Base-by-base conservation (phyloP, 2,113 vertebrate genomes). In the Podarcis muralis region DNA sequence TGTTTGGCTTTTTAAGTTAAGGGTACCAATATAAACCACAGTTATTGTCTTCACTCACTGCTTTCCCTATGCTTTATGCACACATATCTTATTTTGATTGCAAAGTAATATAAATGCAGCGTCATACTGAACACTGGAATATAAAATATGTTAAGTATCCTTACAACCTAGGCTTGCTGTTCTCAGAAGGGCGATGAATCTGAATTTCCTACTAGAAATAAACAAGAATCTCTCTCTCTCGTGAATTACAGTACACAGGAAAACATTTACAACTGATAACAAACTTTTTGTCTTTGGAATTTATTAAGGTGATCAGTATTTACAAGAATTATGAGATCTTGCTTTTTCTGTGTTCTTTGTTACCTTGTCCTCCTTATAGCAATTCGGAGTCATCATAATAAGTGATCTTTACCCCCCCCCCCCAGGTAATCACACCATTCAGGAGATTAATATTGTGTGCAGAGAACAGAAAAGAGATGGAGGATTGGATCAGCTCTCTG, bases 391-490 rank as follows among this genome's bases (percentile, higher is more conserved):
- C 84, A 94, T 90, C 75, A 87, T 18, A 80, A 72, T 90, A 65
- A 13, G 2, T 86, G 89, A 7, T 94, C 89, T 92, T 91, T 96
- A 35, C 95, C 8, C 48, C 43, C 43, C 6, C 40, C 40, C 6
- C 6, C 43, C 43, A 43, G 43, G 43, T 43, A 95, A 98, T 98
- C 91, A 98, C 98, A 89, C 98, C 98, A 1, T 98, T 98, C 95
- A 96, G 98, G 95, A 97, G 98, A 93, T 95, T 98, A 48, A 98
- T 98, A 96, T 87, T 98, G 89, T 98, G 98, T 80, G 98, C 98
- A 25, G 98, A 98, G 92, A 98, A 98, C 94, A 97, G 98, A 91
- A 98, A 98, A 94, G 98, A 98, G 93, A 98, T 98, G 98, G 98
- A 98, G 91, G 98, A 98, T 83, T 98, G 98, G 98, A 98, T 98